Base-by-base conservation (phyloP, 2,797 vertebrate genomes). In the Tokudaia muenninki region DNA sequence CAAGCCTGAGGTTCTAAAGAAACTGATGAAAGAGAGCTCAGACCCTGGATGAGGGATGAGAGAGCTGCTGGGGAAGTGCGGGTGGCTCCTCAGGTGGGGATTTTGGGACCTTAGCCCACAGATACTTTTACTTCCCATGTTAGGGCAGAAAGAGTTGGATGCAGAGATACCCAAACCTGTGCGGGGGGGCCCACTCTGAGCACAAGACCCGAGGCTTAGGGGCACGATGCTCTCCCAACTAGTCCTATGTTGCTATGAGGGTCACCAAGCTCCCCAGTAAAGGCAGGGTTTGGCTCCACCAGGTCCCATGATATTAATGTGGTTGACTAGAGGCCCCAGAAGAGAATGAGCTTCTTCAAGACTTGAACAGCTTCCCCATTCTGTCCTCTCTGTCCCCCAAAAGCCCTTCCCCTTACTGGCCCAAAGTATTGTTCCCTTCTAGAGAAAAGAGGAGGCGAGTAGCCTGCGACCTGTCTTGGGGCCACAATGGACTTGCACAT, bases 51-150 rank as follows among this genome's bases (percentile, higher is more conserved):
- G 11, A 12, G 19, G 26, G 12, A 13, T 13, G 31, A 37, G 52
- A 31, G 24, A 65, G 61, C 21, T 57, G 26, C 47, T 16, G 13
- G 10, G 34, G 34, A 63, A 55, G 22, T 12, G 47, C 21, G 44
- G 14, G 74, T 50, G 41, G 37, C 59, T 97, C 94, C 17, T 16
- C 65, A 21, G n/a, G 0, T 44, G 44, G 19, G n/a, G 99, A 59
- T 17, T 1, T 24, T 7, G 99, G 1, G 98, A 98, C 34, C 99
- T 97, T 96, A 99, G 94, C 99, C 99, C 97, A 99, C 98, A 99
- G 96, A 99, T 99, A 92, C 99, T 97, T 98, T 98, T 0, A 99
- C 98, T 37, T 34, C 21, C 22, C n/a, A 24, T 1, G 61, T 31
- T 37, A 26, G 22, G 8, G 61, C 61, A 41, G n/a, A 67, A 21